A percentile compares a stretch with the other conserved stretches of the same genome.
phyloP scores from a whole-genome alignment of 2,888 invertebrate genomes.

The Acanthosepion lycidas region DNA sequence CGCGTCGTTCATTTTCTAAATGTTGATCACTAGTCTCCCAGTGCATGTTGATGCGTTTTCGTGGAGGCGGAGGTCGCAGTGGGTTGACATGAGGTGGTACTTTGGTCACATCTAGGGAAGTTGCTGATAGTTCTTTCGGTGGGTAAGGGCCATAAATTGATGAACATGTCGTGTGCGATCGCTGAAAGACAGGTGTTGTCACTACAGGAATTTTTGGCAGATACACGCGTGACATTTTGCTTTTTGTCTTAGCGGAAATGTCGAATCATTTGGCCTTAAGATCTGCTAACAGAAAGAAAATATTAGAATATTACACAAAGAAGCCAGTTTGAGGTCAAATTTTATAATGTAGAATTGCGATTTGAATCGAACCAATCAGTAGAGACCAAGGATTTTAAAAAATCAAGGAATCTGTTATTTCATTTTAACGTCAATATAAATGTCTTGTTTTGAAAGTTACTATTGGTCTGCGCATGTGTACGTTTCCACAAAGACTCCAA shows the following conservation, averaged over 20 bases:
- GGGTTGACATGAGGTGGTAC: constrained; percentile 68
- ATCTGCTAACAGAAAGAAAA: too few relatives aligned
- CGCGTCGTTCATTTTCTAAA: constrained; percentile 70
- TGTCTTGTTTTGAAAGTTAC: too few relatives aligned
- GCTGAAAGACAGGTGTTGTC: constrained; percentile 38
- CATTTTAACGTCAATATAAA: too few relatives aligned
- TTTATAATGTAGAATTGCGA: too few relatives aligned
- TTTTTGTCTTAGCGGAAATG: neutral
- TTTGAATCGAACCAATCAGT: too few relatives aligned
- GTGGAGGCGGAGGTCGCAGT: constrained; percentile 67
- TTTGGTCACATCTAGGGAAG: constrained; percentile 62
- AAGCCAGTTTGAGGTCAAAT: too few relatives aligned
- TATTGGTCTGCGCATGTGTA: too few relatives aligned
- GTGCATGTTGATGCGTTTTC: constrained; percentile 66
- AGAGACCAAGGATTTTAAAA: too few relatives aligned
- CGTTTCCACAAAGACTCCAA: too few relatives aligned
- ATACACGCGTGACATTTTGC: neutral
- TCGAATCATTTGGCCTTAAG: neutral
- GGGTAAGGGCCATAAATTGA: constrained; percentile 65
- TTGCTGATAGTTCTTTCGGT: constrained; percentile 63
- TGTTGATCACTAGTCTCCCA: constrained; percentile 72
- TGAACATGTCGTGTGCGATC: constrained; percentile 55
- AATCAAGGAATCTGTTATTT: too few relatives aligned
- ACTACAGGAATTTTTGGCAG: constrained; percentile 35
- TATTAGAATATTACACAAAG: too few relatives aligned